Evolutionary conservation across 1,140 invertebrate species (phyloP), one percentile per base, ranked within the genome.

Genomic region (Drosophila malerkotliana): DNA sequence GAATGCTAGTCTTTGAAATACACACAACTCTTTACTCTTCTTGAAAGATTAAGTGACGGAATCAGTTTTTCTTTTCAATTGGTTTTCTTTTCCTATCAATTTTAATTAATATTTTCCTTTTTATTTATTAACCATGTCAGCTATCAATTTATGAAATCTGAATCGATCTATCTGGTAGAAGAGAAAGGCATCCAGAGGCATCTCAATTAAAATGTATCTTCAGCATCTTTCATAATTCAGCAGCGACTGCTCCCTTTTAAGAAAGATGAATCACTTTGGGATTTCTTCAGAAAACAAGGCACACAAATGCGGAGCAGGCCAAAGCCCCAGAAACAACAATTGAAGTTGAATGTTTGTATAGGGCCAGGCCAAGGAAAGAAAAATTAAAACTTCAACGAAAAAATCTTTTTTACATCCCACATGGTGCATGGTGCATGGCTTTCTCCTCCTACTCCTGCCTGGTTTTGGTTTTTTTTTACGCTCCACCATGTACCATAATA

Each of bases 151-250:
- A 37, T 37, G 41, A 15, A 68, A 30, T 34, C 52, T 15, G 41
- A 26, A 56, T 39, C 3, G 10, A 18, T 18, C 10, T 44, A 18
- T 9, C 41, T 18, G 3, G 3, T 5, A 14, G 3, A 41, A 6
- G 15, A n/a, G 10, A 52, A 69, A 73, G 34, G 14, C 5, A 45
- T 18, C 32, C 32, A 10, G 2, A 3, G 34, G 69, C 51, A 74
- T 73, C 51, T 73, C 37, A 74, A 73, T 74, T 73, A 74, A 74
- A 74, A 63, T 56, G 58, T 73, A 63, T 74, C 37, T 73, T 41
- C 44, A 56, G 18, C 32, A 71, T 69, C 67, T 71, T 73, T 51
- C 37, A 73, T 51, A 72, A 73, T 60, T 53, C 51, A 37, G 6
- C 21, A 9, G 45, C 56, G 14, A 32, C 53, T 68, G 15, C 45